Conservation (phyloP, 2,113 vertebrate species). For the Entelurus aequoreus region DNA sequence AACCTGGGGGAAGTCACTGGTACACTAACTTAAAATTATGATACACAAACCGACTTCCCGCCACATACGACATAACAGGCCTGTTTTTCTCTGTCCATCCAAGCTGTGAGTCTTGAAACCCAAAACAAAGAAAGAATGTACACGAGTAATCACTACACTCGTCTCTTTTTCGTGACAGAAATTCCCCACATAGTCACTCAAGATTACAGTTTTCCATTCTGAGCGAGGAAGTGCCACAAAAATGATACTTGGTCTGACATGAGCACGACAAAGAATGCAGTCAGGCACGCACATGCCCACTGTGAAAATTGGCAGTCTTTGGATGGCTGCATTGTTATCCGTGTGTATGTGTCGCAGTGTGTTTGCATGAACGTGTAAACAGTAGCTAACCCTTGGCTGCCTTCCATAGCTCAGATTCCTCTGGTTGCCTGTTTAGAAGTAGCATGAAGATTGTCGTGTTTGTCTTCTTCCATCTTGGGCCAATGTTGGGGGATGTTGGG, state of each 20-base stretch:
- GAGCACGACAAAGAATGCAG: conserved; percentile 47
- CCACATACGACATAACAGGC: background rate
- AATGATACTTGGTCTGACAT: conserved; percentile 43
- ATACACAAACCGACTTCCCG: conserved; percentile 5
- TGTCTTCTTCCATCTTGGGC: conserved; percentile 12
- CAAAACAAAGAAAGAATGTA: conserved; percentile 44
- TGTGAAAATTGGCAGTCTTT: conserved; percentile 30
- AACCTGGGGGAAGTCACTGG: background rate
- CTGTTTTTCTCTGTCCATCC: conserved; percentile 4
- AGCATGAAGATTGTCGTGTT: conserved; percentile 24
- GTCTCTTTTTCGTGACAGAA: conserved; percentile 19
- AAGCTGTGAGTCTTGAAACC: background rate
- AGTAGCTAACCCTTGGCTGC: conserved; percentile 35
- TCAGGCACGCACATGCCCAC: conserved; percentile 41
- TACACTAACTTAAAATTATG: background rate
- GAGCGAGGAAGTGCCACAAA: conserved; percentile 39
- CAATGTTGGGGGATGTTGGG: conserved; percentile 31
- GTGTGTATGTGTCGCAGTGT: conserved; percentile 22
- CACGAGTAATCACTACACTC: conserved; percentile 32
- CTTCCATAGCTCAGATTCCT: conserved; percentile 52
- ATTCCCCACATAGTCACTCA: conserved; percentile 13
- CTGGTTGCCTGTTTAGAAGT: conserved; percentile 40
- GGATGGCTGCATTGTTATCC: conserved; percentile 36
- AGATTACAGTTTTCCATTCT: conserved; percentile 42
- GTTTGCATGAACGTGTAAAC: conserved; percentile 41